Evolutionary conservation across 2,888 invertebrate genomes (phyloP), one percentile per base, ranked within the genome.

Genomic region (Eilema caniola): DNA sequence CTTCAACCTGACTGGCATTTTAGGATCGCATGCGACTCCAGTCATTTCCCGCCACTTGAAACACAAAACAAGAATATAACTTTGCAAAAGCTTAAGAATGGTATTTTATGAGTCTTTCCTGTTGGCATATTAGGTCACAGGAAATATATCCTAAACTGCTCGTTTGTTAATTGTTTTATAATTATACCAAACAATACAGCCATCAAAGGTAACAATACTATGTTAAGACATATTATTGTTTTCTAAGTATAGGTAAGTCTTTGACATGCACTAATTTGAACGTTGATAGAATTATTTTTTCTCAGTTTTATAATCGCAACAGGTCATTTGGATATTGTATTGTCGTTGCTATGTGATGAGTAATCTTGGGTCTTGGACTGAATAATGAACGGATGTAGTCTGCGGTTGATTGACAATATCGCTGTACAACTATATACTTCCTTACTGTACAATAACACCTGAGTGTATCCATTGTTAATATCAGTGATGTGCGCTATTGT

Each of bases 301-400:
- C 5, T 28, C 60, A 60, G 24, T 31, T 28, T 25, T 31, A 64
- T 63, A 67, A 63, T 59, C 31, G 64, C 64, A 33, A 67, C 37
- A 65, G 53, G 53, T 65, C 53, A 37, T 62, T 60, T 23, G 31
- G 53, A 53, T 53, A 20, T 37, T 56, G 59, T 56, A 47, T 62
- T 66, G 75, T 74, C 82, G 69, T 71, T 61, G 71, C 81, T 84
- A 86, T 89, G 85, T 91, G 90, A 92, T 90, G 89, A 87, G 91
- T 92, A 81, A 84, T 59, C 59, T 62, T 23, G 12, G 14, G 53
- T 80, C 83, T 78, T 77, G 85, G 80, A 82, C 82, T 81, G 86
- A 85, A 89, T 89, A 86, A 86, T 86, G 83, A 88, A 85, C 91
- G 89, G 88, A 88, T 87, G 89, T 83, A 75, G 78, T 70, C 78